A percentile compares a stretch with the other conserved stretches of the same genome.
Conservation (phyloP, 2,888 invertebrate species). For the Dolichomitus sp. region DNA sequence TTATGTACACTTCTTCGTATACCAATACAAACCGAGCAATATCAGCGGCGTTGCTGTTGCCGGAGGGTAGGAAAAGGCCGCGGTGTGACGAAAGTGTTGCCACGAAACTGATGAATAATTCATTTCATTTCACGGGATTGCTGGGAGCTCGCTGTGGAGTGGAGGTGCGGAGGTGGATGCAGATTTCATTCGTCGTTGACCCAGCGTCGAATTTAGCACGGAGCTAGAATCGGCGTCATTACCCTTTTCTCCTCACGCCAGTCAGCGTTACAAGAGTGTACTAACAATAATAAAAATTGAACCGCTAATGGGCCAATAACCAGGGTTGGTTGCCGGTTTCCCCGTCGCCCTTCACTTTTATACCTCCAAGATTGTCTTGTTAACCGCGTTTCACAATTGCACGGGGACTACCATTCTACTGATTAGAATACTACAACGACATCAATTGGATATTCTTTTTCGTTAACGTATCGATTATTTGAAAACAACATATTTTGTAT, state of each 20-base stretch:
- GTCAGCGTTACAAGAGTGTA: slow-evolving; percentile 31
- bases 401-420: slow-evolving; percentile 8
- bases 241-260: slow-evolving; percentile 44
- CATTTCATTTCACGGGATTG: slow-evolving; percentile 81
- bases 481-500: not conserved
- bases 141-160: slow-evolving; percentile 50
- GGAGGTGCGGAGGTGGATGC: slow-evolving; percentile 67
- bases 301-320: slow-evolving; percentile 66
- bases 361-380: slow-evolving; percentile 56
- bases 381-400: slow-evolving; percentile 42
- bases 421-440: slow-evolving; percentile 1
- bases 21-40: slow-evolving; percentile 11
- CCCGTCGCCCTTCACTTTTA: slow-evolving; percentile 35
- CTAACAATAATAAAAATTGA: slow-evolving; percentile 63
- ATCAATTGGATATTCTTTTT: not conserved
- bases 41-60: slow-evolving; percentile 19
- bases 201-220: slow-evolving; percentile 72
- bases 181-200: slow-evolving; percentile 72
- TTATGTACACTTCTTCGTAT: slow-evolving; percentile 9
- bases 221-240: slow-evolving; percentile 41
- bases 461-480: slow-evolving; percentile 13
- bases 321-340: slow-evolving; percentile 18
- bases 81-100: slow-evolving; percentile 60
- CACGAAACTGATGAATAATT: slow-evolving; percentile 80
- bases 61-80: not conserved